Evolutionary conservation across 2,113 vertebrate species (phyloP), one percentile per base, ranked within the genome.

Genomic region (Leptosomus discolor): DNA sequence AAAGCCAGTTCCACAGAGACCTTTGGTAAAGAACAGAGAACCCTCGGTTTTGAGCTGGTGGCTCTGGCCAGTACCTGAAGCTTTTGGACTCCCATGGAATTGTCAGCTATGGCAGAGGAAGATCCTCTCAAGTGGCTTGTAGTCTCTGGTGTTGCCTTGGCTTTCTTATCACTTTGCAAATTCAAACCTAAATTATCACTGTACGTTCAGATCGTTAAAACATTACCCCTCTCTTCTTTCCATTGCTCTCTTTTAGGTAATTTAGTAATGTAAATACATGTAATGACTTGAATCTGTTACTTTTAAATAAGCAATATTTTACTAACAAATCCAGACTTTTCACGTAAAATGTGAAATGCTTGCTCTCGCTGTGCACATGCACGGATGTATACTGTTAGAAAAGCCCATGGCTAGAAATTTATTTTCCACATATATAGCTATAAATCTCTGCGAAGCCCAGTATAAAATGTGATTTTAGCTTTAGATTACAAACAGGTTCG

Each of bases 401-500:
- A 75, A 95, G 50, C 53, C 84, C 78, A 11, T 48, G 74, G 36
- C 65, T 50, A 17, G 26, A 16, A 15, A 67, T 84, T 82, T 82
- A 32, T 89, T 92, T 90, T 64, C 57, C 54, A 30, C 26, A n/a
- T 64, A 21, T 26, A 29, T 23, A 65, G 61, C 26, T 76, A 53
- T 57, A 91, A 94, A 74, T 74, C 71, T 34, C 43, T n/a, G 27
- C 26, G 29, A 94, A 92, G 61, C 50, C 18, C 68, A n/a, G 36
- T 37, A 32, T 82, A 92, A 94, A 92, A 30, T 50, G 58, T 53
- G 67, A 65, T 69, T 16, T 75, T 92, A 32, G n/a, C 67, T 92
- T 85, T 51, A 74, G 57, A 82, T 79, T 92, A 34, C 77, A 88
- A 94, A 91, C 41, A 65, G 77, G 86, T 97, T 94, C 78, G 63